These are phyloP conservation scores for Pachyuromys duprasi DNA, from an alignment of 2,797 vertebrate species.

Conservation along the genomic window DNA sequence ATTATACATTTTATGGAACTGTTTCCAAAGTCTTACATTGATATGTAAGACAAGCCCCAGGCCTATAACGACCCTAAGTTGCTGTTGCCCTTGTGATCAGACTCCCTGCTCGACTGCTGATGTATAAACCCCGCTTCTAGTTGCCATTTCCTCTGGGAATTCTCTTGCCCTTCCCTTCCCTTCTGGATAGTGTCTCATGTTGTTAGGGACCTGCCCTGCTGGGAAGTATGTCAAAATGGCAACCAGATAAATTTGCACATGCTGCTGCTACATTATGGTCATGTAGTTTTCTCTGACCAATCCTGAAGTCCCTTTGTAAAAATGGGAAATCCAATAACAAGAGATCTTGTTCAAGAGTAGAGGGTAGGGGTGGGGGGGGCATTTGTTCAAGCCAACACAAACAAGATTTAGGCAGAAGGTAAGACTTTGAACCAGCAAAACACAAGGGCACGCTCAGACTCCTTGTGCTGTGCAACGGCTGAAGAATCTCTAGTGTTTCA, in stretches of 20 bases:
- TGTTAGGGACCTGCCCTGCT: background rate
- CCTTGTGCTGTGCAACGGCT: background rate
- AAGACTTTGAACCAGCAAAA: background rate
- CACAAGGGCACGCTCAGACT: background rate
- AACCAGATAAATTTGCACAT: background rate
- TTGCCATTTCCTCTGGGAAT: background rate
- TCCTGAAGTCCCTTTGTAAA: background rate
- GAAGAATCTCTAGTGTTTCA: slow-evolving; percentile 1
- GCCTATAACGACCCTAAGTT: background rate
- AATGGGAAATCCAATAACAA: background rate
- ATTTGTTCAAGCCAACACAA: background rate
- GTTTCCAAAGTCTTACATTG: background rate
- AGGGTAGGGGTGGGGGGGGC: no score
- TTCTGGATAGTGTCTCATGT: background rate
- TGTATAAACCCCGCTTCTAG: background rate
- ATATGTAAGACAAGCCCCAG: background rate
- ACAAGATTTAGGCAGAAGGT: background rate
- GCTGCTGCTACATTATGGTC: background rate
- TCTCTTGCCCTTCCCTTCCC: background rate
- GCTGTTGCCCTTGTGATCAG: background rate
- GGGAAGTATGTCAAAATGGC: background rate
- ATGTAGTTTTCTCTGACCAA: background rate
- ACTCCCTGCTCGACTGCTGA: background rate
- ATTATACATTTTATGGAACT: background rate
- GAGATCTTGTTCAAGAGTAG: background rate